Evolutionary conservation across 2,888 invertebrate species (phyloP).

Genomic region (Volucella bombylans): DNA sequence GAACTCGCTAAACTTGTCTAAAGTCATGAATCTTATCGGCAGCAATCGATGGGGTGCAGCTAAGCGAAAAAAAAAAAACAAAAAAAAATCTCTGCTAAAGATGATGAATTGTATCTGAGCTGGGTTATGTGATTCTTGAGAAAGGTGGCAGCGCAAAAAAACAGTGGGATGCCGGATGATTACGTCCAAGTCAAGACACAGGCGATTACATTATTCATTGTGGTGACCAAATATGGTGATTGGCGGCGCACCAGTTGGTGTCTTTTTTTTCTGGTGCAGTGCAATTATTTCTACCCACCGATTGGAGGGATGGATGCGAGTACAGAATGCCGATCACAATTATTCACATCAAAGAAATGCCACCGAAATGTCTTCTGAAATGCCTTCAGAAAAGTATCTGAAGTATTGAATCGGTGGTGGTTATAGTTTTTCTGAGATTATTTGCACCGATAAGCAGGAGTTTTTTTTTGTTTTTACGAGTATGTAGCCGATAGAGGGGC

Average conservation of each 20-base stretch:
- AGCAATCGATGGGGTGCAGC: constrained; percentile 42
- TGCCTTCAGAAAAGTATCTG: neutral
- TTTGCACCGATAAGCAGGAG: constrained; percentile 40
- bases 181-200: constrained; percentile 32
- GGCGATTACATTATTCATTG: constrained; percentile 61
- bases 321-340: constrained; percentile 1
- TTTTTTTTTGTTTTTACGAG: constrained; percentile 18
- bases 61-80: neutral
- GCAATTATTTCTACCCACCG: constrained; percentile 50
- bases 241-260: constrained; percentile 39
- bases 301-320: constrained; percentile 2
- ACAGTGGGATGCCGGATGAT: constrained; percentile 56
- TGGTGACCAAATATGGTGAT: constrained; percentile 52
- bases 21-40: constrained; percentile 21
- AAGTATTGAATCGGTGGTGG: constrained; percentile 20
- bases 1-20: constrained; percentile 40
- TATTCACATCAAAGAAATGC: constrained; percentile 48
- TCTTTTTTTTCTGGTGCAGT: constrained; percentile 21
- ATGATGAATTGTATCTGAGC: constrained; percentile 42
- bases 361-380: constrained; percentile 10
- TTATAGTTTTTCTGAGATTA: constrained; percentile 25
- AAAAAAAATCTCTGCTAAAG: constrained; percentile 24
- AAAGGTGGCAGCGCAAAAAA: constrained; percentile 5
- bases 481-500: neutral
- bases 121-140: constrained; percentile 13